Conservation (phyloP, 92 coral and sea anemone genomes). For the Palythoa caribaeorum region DNA sequence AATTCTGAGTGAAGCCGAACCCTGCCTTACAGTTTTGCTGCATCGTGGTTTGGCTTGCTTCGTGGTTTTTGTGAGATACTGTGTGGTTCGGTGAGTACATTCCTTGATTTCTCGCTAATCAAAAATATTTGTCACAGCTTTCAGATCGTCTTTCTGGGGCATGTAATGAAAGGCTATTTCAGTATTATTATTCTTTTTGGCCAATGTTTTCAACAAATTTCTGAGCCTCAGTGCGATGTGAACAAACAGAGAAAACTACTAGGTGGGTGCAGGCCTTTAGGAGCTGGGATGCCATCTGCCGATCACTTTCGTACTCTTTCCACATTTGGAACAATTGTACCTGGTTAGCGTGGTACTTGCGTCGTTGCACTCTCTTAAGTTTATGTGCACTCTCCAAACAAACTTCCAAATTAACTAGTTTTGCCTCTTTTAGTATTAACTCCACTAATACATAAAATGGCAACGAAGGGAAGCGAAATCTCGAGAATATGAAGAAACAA, state of each 20-base stretch:
- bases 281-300: background rate
- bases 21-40: too few species aligned
- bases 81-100: background rate
- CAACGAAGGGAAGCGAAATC: too few species aligned
- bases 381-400: background rate
- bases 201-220: background rate
- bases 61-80: too few species aligned
- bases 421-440: background rate
- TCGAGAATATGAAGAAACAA: too few species aligned
- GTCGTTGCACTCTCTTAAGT: background rate
- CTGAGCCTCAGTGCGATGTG: too few species aligned
- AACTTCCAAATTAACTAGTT: background rate
- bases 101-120: background rate
- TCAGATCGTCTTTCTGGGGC: constrained; percentile 15
- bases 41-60: too few species aligned
- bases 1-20: too few species aligned
- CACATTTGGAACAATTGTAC: background rate
- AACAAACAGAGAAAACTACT: too few species aligned
- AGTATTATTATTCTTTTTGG: constrained; percentile 13
- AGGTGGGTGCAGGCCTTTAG: too few species aligned
- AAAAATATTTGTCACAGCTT: constrained; percentile 36
- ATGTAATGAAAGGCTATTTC: constrained; percentile 23
- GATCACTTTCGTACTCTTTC: background rate
- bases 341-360: background rate
- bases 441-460: background rate